Evolutionary conservation across 1,140 invertebrate species (phyloP), one percentile per base, ranked within the genome.

Genomic region (Spodoptera frugiperda): DNA sequence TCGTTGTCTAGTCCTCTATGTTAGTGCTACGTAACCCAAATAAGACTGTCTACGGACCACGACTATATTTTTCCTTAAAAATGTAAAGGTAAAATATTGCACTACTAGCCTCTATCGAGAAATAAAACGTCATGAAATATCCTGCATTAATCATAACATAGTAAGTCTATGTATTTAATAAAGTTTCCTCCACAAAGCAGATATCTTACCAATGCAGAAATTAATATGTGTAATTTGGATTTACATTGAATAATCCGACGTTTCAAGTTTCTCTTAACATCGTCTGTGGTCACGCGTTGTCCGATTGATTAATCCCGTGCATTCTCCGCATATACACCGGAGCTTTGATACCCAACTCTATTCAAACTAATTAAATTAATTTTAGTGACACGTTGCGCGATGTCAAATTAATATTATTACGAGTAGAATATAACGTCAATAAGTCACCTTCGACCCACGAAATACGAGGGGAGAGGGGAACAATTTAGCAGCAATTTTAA

Each of bases 401-500:
- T 76, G 61, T 70, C 63, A 76, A 79, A 78, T 82, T 79, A 82
- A 82, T 79, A 82, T 78, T 77, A 80, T 82, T 79, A 81, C 59
- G 72, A 75, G 59, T 75, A 75, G 78, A 86, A 80, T 84, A 88
- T 84, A 83, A 77, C 81, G 82, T 89, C 86, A 89, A 91, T 89
- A 91, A 89, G 87, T 91, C 87, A 88, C 79, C 89, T 88, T 84
- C 83, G 80, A 87, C 80, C 87, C 81, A 88, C 89, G 87, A 91
- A 91, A 89, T 88, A 87, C 87, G 86, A 90, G 91, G 90, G 88
- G 87, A 79, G 90, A 86, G 87, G 89, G 88, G 92, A 94, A 88
- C 93, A 94, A 94, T 94, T 94, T 93, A 94, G 86, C 89, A 94
- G 94, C 93, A 94, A 94, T 94, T 94, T 94, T 94, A 94, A 94